Evolutionary conservation across 2,797 vertebrate genomes (phyloP), one percentile per base, ranked within the genome.

Genomic region (Falco novaeseelandiae): DNA sequence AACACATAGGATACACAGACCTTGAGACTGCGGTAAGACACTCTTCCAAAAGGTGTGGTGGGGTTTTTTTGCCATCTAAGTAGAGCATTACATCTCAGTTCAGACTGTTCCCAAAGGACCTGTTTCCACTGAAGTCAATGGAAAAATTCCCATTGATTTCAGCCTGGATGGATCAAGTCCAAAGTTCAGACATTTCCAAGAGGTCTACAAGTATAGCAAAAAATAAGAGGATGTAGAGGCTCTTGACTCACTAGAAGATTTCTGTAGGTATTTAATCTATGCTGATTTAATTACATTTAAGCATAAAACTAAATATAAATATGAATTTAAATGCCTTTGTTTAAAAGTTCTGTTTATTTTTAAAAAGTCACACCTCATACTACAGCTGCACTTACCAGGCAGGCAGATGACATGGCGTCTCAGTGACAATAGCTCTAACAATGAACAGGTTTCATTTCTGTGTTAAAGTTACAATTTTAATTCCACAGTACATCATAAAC

Each of bases 141-240:
- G 84, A 83, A 94, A 95, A 97, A 74, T 51, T 93, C 59, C 78
- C 82, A 92, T 66, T 93, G 81, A 95, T 96, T 96, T 94, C 90
- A 94, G 61, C 57, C 72, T 51, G 67, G 46, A 63, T 96, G 78
- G 78, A 91, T 87, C 19, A 81, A 95, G 54, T 85, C 92, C 89
- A 83, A 87, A 94, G 61, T 85, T 93, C 86, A 93, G 86, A 67
- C 32, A 87, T 83, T 90, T 90, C 54, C 1, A 11, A 93, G 89
- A 94, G 80, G 61, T 88, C 91, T 94, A 73, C 23, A 83, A 74
- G 61, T 80, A 73, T 26, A 52, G 36, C 5, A 73, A 83, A 88
- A 93, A 63, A 11, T 10, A 46, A 14, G 17, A 91, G 36, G 38
- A 74, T 91, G 83, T 48, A 23, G 29, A 90, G 57, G 49, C 23